Conservation (phyloP, 2,113 vertebrate genomes). For the Glaucidium brasilianum region DNA sequence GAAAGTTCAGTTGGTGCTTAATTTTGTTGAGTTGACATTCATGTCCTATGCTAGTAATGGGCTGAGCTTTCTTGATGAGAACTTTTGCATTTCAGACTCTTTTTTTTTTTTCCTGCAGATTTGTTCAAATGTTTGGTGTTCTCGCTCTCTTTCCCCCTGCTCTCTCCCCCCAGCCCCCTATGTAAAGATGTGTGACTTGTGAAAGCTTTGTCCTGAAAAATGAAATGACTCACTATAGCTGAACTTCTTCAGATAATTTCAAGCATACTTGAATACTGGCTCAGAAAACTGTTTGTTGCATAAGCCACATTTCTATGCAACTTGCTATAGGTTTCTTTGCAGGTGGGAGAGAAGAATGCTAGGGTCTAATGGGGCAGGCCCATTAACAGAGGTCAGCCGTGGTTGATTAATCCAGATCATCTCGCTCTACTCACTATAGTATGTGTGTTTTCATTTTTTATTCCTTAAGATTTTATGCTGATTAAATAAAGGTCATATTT, state of each 20-base stretch:
- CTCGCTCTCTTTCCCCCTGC: too few relatives aligned
- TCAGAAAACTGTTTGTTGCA: background rate
- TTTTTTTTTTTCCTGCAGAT: background rate
- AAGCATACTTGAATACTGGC: background rate
- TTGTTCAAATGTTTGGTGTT: background rate
- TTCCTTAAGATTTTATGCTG: slow-evolving; percentile 19
- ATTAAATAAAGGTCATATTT: slow-evolving; percentile 37
- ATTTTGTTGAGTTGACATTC: background rate
- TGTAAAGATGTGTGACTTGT: background rate
- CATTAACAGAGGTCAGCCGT: background rate
- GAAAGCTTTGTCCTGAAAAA: background rate
- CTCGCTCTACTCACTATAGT: background rate
- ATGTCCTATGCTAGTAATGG: background rate
- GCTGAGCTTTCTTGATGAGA: background rate
- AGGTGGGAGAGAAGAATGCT: background rate
- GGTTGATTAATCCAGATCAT: background rate
- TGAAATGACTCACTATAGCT: background rate
- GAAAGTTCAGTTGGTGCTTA: background rate
- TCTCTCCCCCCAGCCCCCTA: too few relatives aligned
- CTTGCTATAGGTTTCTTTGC: background rate
- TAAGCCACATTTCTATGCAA: background rate
- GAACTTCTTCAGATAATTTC: background rate
- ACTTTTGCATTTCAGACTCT: background rate
- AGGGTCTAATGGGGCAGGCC: background rate
- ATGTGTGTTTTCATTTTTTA: slow-evolving; percentile 7